Percentiles rank a stretch among this genome's conserved stretches.
phyloP scores from a whole-genome alignment of 2,113 vertebrate genomes.

The Albula goreensis region DNA sequence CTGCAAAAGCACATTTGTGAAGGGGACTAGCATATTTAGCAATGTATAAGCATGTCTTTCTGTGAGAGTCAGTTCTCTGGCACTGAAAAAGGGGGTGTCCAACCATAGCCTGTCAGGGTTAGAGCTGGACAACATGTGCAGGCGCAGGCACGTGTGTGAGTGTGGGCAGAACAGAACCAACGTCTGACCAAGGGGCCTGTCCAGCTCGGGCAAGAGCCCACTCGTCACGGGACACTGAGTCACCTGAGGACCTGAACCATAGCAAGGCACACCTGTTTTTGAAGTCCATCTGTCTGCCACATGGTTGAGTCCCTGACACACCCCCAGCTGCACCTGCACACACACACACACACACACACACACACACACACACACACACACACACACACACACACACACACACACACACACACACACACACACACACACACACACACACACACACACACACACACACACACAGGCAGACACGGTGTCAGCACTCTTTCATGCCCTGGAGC shows the following conservation, averaged over 20 bases:
- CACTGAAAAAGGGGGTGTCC: background rate
- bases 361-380: background rate
- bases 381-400: background rate
- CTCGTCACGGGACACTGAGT: background rate
- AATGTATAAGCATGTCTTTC: no score
- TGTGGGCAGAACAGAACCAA: background rate
- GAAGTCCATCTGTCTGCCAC: constrained; percentile 21
- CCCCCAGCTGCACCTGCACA: background rate
- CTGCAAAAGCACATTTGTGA: background rate
- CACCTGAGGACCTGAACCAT: constrained; percentile 6
- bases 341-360: background rate
- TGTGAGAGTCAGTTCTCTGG: no score
- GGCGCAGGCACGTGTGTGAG: background rate
- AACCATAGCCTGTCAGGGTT: background rate
- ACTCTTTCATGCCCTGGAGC: background rate
- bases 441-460: background rate
- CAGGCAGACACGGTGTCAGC: background rate
- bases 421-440: background rate
- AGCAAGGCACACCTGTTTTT: background rate
- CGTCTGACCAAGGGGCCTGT: background rate
- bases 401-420: background rate
- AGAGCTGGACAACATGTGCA: background rate
- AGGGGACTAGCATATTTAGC: background rate
- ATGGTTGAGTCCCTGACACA: background rate
- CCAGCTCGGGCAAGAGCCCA: background rate